These are phyloP conservation scores for Crossocerus cetratus DNA, from an alignment of 2,888 invertebrate genomes.

Conservation along the genomic window DNA sequence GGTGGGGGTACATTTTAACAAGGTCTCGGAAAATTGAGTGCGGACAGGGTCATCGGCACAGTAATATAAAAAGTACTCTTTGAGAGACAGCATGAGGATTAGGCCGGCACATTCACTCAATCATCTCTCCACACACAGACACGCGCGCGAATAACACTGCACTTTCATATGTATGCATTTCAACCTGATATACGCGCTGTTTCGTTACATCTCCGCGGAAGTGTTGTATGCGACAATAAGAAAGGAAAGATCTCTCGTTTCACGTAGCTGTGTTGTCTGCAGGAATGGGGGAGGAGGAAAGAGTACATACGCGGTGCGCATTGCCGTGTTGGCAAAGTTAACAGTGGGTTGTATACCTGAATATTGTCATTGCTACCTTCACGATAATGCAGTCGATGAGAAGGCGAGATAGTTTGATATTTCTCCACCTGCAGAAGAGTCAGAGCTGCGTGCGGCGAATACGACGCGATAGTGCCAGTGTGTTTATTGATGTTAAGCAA, in stretches of 20 bases:
- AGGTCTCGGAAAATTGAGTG: slow-evolving; percentile 54
- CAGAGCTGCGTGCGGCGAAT: not conserved
- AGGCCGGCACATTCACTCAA: slow-evolving; percentile 69
- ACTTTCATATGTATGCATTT: slow-evolving; percentile 64
- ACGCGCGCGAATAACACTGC: slow-evolving; percentile 46
- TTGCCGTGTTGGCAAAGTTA: slow-evolving; percentile 35
- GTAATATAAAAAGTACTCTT: slow-evolving; percentile 76
- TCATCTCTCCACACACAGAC: slow-evolving; percentile 42
- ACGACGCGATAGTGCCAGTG: not conserved
- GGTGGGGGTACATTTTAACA: slow-evolving; percentile 50
- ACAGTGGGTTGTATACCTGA: slow-evolving; percentile 20
- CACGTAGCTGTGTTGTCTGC: too few species aligned
- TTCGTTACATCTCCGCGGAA: too few species aligned
- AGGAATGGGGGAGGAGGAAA: too few species aligned
- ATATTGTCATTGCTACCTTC: slow-evolving; percentile 42
- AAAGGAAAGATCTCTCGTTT: too few species aligned
- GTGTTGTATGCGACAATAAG: too few species aligned
- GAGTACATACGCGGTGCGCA: slow-evolving; percentile 11
- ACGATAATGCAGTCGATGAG: slow-evolving; percentile 14
- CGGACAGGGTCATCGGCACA: slow-evolving; percentile 69
- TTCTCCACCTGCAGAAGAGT: not conserved
- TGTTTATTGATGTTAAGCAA: not conserved
- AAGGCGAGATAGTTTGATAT: slow-evolving; percentile 8
- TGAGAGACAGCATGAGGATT: slow-evolving; percentile 73
- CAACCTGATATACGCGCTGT: slow-evolving; percentile 22